These are phyloP conservation scores for Chironex yamaguchii DNA, from an alignment of 30 jellyfish, hydroid and myxozoan genomes.

Conservation along the genomic window DNA sequence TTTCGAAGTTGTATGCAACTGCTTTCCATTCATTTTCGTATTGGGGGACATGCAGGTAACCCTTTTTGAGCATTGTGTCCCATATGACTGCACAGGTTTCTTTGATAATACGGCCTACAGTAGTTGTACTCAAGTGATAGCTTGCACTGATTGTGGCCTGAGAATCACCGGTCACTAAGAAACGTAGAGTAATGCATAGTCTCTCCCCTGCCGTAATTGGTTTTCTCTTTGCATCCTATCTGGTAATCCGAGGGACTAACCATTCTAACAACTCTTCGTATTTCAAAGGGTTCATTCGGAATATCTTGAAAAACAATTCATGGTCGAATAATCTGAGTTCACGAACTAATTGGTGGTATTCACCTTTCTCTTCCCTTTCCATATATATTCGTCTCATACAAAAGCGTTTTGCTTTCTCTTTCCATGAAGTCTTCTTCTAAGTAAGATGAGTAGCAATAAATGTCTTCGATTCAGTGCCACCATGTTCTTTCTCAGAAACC, in stretches of 20 bases:
- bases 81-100: conserved; percentile 7
- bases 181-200: conserved; percentile 1
- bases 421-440: no score
- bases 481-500: no score
- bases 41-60: not conserved
- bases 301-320: not conserved
- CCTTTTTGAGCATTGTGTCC: conserved; percentile 1
- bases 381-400: not conserved
- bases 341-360: not conserved
- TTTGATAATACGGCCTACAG: conserved; percentile 6
- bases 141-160: not conserved
- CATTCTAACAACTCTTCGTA: conserved; percentile 2
- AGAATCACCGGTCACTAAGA: conserved; percentile 1
- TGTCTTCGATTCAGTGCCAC: no score
- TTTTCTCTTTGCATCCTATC: not conserved
- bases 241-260: conserved; percentile 1
- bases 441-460: no score
- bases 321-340: not conserved
- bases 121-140: conserved; percentile 11
- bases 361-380: not conserved
- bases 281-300: conserved; percentile 24
- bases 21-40: conserved; percentile 40
- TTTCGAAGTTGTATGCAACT: conserved; percentile 12
- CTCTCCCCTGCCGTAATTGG: conserved; percentile 5
- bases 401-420: no score